Evolutionary conservation across 2,113 vertebrate genomes (phyloP).

Genomic region (Siphamia tubifer): DNA sequence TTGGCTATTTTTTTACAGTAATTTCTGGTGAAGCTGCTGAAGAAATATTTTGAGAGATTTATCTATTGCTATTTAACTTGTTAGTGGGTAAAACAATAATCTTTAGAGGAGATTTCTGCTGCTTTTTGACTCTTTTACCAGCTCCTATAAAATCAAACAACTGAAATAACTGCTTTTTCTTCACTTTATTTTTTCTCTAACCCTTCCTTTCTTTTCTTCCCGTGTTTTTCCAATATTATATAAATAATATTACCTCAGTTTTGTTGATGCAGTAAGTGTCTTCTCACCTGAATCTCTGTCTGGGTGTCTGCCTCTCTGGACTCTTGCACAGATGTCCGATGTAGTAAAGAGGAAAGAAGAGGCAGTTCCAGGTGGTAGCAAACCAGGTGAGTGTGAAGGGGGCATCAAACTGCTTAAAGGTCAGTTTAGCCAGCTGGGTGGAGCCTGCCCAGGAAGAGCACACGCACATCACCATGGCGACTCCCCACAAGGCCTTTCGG

Average conservation of each 20-base stretch:
- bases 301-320: constrained; percentile 88
- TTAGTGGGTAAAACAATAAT: background rate
- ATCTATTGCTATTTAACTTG: background rate
- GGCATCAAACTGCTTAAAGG: constrained; percentile 89
- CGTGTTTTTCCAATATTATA: background rate
- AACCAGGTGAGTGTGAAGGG: constrained; percentile 98
- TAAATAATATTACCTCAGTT: background rate
- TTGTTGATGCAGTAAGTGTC: background rate
- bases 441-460: constrained; percentile 93
- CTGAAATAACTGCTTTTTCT: background rate
- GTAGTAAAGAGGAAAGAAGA: constrained; percentile 96
- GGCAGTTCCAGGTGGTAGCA: constrained; percentile 94
- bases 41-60: background rate
- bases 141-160: background rate
- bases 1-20: background rate
- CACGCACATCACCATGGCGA: constrained; percentile 90
- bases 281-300: constrained; percentile 91
- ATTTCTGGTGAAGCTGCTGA: background rate
- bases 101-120: background rate
- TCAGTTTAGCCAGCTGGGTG: constrained; percentile 93
- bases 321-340: constrained; percentile 89
- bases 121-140: background rate
- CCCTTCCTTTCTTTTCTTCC: background rate
- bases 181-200: background rate
- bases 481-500: constrained; percentile 88